Base-by-base conservation (phyloP, 2,888 invertebrate species). In the Drosophila mulleri region DNA sequence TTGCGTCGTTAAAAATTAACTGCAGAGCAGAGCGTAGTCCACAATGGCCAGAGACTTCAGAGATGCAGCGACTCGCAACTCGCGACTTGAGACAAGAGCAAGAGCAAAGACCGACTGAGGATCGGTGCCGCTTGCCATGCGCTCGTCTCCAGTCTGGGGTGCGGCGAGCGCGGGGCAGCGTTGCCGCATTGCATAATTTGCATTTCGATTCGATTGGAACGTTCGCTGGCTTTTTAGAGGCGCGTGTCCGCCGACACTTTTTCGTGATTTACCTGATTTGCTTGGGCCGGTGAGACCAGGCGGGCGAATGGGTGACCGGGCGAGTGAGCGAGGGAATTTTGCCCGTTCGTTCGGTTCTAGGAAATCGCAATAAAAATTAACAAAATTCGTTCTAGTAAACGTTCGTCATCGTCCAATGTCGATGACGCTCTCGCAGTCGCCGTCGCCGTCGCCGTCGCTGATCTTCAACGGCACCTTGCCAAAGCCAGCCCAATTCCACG, bases 191-290 rank as follows among this genome's bases (percentile, higher is more conserved):
- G 88, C 87, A 91, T 91, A 91, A 91, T 91, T 91, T 91, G 91
- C 91, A 91, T 91, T 91, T 91, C 91, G 92, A 90, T 92, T 91
- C 92, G 91, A 91, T 91, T 91, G 86, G 75, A 86, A 80, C 86
- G 83, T 75, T 83, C 75, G 76, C 70, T 83, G 73, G 79, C 66
- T 66, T 73, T 85, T 80, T 87, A 78, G 88, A 85, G 91, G 87
- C 92, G 91, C 91, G 91, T 91, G 92, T 91, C 92, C 91, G 89
- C 91, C 92, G 91, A 90, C 91, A 89, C 91, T 90, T 89, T 88
- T 85, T 88, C 87, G 86, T 88, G 87, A 89, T 89, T 88, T 88
- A 86, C 83, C 83, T 83, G 78, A 89, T 89, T 89, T 87, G 80
- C 75, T 81, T 80, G 75, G 67, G 50, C 68, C 20, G n/a, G 54